These are phyloP conservation scores for Carcinoscorpius rotundicauda DNA, from an alignment of 1,140 invertebrate species.

Conservation along the genomic window DNA sequence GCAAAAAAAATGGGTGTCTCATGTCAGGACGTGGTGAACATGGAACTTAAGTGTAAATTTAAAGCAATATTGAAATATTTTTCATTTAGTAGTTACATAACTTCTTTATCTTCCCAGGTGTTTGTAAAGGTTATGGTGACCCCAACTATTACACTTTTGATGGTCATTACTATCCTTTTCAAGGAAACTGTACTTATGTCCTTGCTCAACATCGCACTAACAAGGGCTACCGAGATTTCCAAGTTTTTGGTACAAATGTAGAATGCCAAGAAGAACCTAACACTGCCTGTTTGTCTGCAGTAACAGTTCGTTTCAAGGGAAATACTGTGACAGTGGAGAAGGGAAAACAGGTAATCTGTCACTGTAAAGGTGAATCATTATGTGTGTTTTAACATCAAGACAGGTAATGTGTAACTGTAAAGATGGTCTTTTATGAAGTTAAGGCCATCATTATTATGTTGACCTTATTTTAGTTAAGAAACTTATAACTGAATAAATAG, in stretches of 20 bases:
- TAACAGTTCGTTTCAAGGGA: slow-evolving; percentile 49
- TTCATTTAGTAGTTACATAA: slow-evolving; percentile 8
- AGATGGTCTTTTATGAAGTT: no score
- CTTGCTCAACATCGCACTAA: slow-evolving; percentile 45
- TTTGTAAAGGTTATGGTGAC: slow-evolving; percentile 53
- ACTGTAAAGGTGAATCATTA: no score
- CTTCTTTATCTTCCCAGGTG: slow-evolving; percentile 30
- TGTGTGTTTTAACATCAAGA: no score
- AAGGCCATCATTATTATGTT: no score
- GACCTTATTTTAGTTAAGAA: no score
- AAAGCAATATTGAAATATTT: neutral
- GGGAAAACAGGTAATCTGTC: slow-evolving; percentile 15
- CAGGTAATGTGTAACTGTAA: no score
- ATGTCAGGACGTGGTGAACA: no score
- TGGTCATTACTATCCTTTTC: slow-evolving; percentile 51
- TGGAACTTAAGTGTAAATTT: no score
- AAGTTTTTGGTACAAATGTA: slow-evolving; percentile 48
- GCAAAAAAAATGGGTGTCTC: no score
- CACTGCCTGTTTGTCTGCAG: slow-evolving; percentile 45
- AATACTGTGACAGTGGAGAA: slow-evolving; percentile 41
- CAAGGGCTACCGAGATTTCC: slow-evolving; percentile 28
- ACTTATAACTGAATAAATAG: no score
- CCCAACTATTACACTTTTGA: slow-evolving; percentile 61
- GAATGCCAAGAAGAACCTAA: slow-evolving; percentile 40
- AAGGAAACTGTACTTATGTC: slow-evolving; percentile 66